These are phyloP conservation scores for Cantharis nigra DNA, from an alignment of 2,888 invertebrate species.

Conservation along the genomic window DNA sequence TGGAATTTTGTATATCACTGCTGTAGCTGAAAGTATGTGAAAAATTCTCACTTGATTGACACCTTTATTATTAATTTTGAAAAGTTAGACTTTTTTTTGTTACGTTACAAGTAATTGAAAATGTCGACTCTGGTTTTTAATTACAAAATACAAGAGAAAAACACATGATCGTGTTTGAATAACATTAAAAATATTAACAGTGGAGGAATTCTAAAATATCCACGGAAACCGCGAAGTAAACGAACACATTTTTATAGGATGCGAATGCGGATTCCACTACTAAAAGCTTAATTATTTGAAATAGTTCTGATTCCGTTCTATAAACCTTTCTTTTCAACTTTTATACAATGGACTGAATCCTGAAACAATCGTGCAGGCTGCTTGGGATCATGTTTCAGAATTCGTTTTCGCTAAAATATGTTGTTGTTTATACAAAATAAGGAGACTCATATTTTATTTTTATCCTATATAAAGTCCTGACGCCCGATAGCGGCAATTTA, in stretches of 20 bases:
- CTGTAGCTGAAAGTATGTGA: neutral
- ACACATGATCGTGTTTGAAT: neutral
- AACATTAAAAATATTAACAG: neutral
- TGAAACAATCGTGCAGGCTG: too few species aligned
- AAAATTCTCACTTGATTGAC: neutral
- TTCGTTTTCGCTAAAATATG: too few species aligned
- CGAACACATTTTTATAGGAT: neutral
- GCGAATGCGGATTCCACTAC: neutral
- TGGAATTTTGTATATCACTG: neutral
- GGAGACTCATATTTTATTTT: too few species aligned
- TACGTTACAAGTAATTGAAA: neutral
- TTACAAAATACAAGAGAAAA: neutral
- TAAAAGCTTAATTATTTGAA: neutral
- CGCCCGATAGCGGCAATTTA: too few species aligned
- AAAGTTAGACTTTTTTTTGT: neutral
- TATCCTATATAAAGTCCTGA: too few species aligned
- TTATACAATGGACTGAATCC: too few species aligned
- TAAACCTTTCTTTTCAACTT: neutral
- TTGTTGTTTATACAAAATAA: too few species aligned
- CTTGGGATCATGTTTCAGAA: too few species aligned
- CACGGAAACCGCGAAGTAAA: neutral
- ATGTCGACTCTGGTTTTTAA: neutral
- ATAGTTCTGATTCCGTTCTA: neutral
- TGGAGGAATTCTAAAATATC: neutral
- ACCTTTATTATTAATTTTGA: neutral